Percentiles rank a stretch among this genome's conserved stretches.
These are phyloP conservation scores for Lepus timidus DNA, from an alignment of 2,113 vertebrate species.

Conservation along the genomic window DNA sequence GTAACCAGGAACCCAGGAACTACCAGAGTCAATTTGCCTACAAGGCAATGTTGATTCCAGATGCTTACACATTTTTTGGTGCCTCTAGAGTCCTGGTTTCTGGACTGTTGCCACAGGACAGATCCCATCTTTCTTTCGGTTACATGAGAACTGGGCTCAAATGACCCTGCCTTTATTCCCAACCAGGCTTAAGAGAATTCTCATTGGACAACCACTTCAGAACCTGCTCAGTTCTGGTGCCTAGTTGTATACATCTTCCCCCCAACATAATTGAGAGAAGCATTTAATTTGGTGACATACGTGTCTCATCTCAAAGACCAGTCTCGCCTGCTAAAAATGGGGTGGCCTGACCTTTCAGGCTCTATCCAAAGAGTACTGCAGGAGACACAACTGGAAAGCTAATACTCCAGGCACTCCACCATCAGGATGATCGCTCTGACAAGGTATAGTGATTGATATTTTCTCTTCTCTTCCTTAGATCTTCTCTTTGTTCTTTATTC, in stretches of 20 bases:
- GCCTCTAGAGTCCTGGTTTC: background rate
- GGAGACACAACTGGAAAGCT: background rate
- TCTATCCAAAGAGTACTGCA: constrained; percentile 9
- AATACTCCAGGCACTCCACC: background rate
- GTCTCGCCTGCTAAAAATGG: background rate
- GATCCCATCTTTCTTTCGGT: background rate
- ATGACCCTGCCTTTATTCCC: background rate
- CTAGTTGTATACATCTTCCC: background rate
- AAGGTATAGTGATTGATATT: background rate
- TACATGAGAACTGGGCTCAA: background rate
- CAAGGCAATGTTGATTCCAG: background rate
- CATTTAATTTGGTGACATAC: background rate
- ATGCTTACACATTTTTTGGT: background rate
- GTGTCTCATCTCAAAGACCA: constrained; percentile 2
- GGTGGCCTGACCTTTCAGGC: background rate
- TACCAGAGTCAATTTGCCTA: background rate
- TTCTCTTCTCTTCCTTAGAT: background rate
- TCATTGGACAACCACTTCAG: background rate
- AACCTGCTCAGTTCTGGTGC: background rate
- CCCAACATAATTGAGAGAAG: background rate
- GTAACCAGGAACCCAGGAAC: background rate
- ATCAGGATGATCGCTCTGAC: background rate
- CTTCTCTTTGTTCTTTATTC: constrained; percentile 4
- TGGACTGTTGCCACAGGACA: background rate
- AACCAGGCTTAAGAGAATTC: background rate